phyloP scores from a whole-genome alignment of 2,113 vertebrate species.

The Pterocles gutturalis region DNA sequence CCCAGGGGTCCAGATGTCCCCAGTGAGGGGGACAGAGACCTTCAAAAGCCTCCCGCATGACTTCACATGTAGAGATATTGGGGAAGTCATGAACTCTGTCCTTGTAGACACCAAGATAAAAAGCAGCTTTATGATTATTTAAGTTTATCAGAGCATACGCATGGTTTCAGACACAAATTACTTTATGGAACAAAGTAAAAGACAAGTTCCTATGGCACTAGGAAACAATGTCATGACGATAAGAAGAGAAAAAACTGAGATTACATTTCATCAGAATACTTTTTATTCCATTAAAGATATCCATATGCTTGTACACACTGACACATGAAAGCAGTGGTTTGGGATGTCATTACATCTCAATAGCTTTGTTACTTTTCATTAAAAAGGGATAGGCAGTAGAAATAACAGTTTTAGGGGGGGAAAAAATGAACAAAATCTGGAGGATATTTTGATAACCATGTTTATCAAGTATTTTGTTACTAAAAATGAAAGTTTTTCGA shows the following conservation, averaged over 20 bases:
- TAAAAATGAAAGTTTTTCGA: not conserved
- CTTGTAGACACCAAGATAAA: not conserved
- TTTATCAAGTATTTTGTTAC: not conserved
- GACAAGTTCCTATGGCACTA: not conserved
- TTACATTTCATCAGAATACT: not conserved
- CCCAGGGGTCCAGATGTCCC: not conserved
- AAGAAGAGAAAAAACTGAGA: not conserved
- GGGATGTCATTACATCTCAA: not conserved
- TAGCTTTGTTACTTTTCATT: not conserved
- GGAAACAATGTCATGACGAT: not conserved
- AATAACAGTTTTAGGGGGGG: not conserved
- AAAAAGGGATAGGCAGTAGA: not conserved
- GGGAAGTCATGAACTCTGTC: not conserved
- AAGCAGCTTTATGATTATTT: not conserved
- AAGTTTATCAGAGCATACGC: not conserved
- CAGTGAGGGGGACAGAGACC: fast-evolving
- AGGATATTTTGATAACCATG: not conserved
- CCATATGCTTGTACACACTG: not conserved
- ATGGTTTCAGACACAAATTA: not conserved
- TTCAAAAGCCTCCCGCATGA: fast-evolving
- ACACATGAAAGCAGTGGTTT: not conserved
- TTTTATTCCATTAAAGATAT: not conserved
- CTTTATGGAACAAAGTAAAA: not conserved
- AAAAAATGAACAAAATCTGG: not conserved
- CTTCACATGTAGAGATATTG: too few species aligned